Conservation (phyloP, 2,888 invertebrate genomes). For the Halocaridina rubra region DNA sequence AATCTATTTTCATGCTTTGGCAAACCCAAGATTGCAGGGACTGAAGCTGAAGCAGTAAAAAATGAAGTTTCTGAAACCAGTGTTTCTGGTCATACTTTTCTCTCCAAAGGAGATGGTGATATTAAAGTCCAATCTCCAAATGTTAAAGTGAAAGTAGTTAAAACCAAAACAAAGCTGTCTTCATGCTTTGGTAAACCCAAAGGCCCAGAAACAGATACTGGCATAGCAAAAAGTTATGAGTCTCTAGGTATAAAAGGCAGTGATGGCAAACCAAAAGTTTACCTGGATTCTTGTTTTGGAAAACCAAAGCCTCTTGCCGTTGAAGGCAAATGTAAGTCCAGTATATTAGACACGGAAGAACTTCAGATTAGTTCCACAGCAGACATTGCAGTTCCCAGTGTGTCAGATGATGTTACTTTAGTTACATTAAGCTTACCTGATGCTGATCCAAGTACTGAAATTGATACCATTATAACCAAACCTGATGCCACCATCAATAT, state of each 20-base stretch:
- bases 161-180: not conserved
- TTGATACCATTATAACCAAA: too few species aligned
- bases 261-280: slow-evolving; percentile 24
- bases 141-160: not conserved
- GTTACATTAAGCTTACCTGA: not conserved
- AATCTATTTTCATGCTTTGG: not conserved
- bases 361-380: slow-evolving; percentile 8
- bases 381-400: not conserved
- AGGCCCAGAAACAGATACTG: not conserved
- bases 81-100: too few species aligned
- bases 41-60: not conserved
- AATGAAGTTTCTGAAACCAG: too few species aligned
- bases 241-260: too few species aligned
- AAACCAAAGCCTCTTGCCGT: slow-evolving; percentile 37
- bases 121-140: slow-evolving; percentile 13
- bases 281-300: slow-evolving; percentile 39
- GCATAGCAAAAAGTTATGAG: too few species aligned
- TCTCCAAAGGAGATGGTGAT: slow-evolving; percentile 16
- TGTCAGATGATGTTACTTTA: not conserved
- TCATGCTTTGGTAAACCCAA: not conserved
- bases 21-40: not conserved
- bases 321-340: slow-evolving; percentile 20
- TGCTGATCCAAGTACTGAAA: slow-evolving; percentile 7
- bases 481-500: not conserved
- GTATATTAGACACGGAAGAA: slow-evolving; percentile 13